Percentiles rank a stretch among this genome's conserved stretches.
phyloP scores from a whole-genome alignment of 2,113 vertebrate species.

The Recurvirostra avosetta region DNA sequence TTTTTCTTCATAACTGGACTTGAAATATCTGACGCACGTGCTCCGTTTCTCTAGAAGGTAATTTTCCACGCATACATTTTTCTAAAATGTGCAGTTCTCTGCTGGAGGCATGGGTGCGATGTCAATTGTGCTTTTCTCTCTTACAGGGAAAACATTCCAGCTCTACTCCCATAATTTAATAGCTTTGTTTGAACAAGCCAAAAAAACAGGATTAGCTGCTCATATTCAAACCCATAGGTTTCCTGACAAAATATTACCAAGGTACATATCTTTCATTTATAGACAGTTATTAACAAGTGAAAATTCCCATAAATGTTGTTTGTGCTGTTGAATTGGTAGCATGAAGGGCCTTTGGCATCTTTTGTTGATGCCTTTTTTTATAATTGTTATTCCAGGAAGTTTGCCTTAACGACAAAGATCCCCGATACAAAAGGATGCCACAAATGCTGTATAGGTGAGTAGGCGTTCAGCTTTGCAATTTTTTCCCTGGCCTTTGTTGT shows the following conservation, averaged over 20 bases:
- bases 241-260: constrained; percentile 93
- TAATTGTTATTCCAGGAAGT: constrained; percentile 83
- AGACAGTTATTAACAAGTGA: not conserved
- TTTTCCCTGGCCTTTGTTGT: not conserved
- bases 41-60: constrained; percentile 90
- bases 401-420: constrained; percentile 96
- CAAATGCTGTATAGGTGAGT: constrained; percentile 98
- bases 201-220: constrained; percentile 92
- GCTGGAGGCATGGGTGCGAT: not conserved
- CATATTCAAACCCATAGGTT: constrained; percentile 97
- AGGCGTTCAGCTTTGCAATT: not conserved
- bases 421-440: constrained; percentile 99
- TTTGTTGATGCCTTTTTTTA: not conserved
- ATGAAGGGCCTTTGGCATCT: not conserved
- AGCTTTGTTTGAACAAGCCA: constrained; percentile 97
- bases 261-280: constrained; percentile 70
- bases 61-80: constrained; percentile 58
- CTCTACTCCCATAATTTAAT: constrained; percentile 98
- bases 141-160: constrained; percentile 93
- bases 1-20: constrained; percentile 61
- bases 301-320: not conserved
- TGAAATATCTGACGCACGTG: constrained; percentile 67
- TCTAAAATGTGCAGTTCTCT: not conserved
- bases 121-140: constrained; percentile 20
- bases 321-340: not conserved